Percentiles rank a stretch among this genome's conserved stretches.
Evolutionary conservation across 2,113 vertebrate genomes (phyloP).

Genomic region (Aplodontia rufa): DNA sequence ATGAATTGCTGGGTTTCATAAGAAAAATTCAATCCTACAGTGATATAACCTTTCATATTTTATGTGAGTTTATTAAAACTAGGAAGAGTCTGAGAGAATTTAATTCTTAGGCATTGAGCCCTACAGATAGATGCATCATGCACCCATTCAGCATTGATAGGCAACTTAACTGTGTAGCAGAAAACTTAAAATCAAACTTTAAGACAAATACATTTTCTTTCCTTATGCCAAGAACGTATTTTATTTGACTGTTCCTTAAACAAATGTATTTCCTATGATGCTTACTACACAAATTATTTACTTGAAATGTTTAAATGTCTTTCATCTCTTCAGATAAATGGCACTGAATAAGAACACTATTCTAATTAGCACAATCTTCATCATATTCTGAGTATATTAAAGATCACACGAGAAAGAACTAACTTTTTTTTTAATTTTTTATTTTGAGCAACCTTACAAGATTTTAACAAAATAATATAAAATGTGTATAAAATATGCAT

Average conservation of each 20-base stretch:
- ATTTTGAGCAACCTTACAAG: too few relatives aligned
- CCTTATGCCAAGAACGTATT: background rate
- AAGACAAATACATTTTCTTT: conserved; percentile 18
- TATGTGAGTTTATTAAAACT: background rate
- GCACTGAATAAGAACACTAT: background rate
- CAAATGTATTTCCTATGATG: background rate
- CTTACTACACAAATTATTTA: background rate
- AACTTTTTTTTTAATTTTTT: too few relatives aligned
- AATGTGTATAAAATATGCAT: too few relatives aligned
- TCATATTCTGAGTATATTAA: conserved; percentile 44
- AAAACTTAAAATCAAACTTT: background rate
- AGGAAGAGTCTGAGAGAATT: background rate
- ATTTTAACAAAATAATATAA: too few relatives aligned
- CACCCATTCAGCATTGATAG: background rate
- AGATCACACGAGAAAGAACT: conserved; percentile 33
- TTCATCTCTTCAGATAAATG: conserved; percentile 49
- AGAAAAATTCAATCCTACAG: background rate
- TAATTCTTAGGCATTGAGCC: background rate
- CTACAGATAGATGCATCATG: background rate
- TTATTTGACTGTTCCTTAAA: background rate
- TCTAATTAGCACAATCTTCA: conserved; percentile 37
- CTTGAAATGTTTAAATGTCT: conserved; percentile 42
- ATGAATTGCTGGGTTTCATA: background rate
- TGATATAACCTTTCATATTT: background rate
- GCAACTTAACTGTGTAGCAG: background rate